Percentiles rank a stretch among this genome's conserved stretches.
These are phyloP conservation scores for Scortum barcoo DNA, from an alignment of 2,113 vertebrate species.

Conservation along the genomic window DNA sequence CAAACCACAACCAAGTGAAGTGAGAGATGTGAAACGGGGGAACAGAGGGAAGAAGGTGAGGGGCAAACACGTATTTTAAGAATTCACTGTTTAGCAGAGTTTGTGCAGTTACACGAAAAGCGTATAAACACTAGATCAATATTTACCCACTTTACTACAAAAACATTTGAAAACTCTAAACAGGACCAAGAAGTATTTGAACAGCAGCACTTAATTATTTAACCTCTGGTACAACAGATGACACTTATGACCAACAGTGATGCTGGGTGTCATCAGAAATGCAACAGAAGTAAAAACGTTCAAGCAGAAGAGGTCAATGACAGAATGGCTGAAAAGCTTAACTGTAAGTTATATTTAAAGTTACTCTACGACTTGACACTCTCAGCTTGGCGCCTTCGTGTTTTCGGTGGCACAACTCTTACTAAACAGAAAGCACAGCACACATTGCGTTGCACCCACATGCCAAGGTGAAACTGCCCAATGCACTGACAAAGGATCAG, in stretches of 20 bases:
- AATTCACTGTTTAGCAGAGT: conserved; percentile 32
- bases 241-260: background rate
- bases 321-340: background rate
- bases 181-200: background rate
- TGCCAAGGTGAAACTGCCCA: conserved; percentile 67
- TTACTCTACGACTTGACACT: background rate
- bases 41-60: conserved; percentile 16
- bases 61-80: background rate
- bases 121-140: background rate
- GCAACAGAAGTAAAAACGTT: background rate
- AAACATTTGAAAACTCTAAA: background rate
- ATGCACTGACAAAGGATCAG: conserved; percentile 60
- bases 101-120: conserved; percentile 2
- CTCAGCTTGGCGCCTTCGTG: background rate
- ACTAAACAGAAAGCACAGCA: conserved; percentile 60
- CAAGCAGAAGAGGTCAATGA: background rate
- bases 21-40: conserved; percentile 20
- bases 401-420: conserved; percentile 18
- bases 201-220: background rate
- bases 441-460: conserved; percentile 64
- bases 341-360: too few species aligned
- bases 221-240: background rate
- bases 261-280: background rate
- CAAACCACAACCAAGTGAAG: conserved; percentile 54
- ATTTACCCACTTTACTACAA: conserved; percentile 1